These are phyloP conservation scores for Chaetura pelagica DNA, from an alignment of 2,113 vertebrate genomes.

Conservation along the genomic window DNA sequence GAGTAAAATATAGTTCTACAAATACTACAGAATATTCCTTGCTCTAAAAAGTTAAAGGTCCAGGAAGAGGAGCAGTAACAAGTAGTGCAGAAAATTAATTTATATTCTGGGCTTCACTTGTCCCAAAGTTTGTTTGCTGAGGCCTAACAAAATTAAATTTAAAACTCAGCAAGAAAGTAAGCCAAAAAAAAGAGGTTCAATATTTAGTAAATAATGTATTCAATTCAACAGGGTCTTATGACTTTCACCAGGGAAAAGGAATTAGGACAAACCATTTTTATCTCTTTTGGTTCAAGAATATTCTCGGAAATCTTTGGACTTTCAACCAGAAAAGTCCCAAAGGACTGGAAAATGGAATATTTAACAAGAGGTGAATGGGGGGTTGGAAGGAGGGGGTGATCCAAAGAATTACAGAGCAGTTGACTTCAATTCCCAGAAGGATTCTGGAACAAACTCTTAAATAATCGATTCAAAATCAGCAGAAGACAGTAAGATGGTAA, in stretches of 20 bases:
- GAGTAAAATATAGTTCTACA: not conserved
- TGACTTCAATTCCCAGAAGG: conserved; percentile 43
- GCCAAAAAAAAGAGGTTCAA: not conserved
- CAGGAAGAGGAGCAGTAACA: not conserved
- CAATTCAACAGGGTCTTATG: not conserved
- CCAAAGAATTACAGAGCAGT: not conserved
- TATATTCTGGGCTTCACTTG: not conserved
- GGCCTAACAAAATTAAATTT: conserved; percentile 36
- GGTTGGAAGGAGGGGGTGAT: not conserved
- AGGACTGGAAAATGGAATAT: not conserved
- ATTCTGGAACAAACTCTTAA: conserved; percentile 13
- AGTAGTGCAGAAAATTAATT: not conserved
- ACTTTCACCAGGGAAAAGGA: not conserved
- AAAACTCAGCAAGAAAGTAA: conserved; percentile 24
- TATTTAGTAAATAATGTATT: conserved; percentile 22
- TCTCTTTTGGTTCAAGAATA: not conserved
- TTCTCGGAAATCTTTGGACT: not conserved
- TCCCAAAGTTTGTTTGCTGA: conserved; percentile 5
- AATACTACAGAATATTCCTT: not conserved
- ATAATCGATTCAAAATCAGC: conserved; percentile 28
- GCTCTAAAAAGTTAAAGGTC: not conserved
- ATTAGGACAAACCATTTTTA: not conserved
- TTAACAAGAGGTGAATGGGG: not conserved
- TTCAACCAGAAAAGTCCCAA: not conserved
- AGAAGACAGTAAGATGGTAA: conserved; percentile 21